Evolutionary conservation across 2,888 invertebrate genomes (phyloP), one percentile per base, ranked within the genome.

Genomic region (Oligia latruncula): DNA sequence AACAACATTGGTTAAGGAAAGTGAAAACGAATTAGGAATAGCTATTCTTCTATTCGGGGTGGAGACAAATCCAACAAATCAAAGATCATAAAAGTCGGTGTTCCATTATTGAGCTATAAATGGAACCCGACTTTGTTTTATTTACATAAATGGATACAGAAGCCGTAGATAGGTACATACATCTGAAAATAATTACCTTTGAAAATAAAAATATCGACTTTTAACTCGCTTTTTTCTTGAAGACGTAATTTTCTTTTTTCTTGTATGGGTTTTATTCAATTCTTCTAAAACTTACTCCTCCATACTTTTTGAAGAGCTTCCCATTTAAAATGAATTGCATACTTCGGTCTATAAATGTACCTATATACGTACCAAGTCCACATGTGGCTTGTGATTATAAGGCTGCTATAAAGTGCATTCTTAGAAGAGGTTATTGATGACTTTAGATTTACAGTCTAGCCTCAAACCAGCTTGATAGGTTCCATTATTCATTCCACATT

Each of bases 401-500:
- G 9, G n/a, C 29, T 49, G 55, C 29, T 55, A 9, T 17, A 62
- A 40, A 62, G 5, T 52, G 43, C 9, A 46, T 40, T 40, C 40
- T 60, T 29, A 43, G 11, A 29, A 55, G 23, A 71, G 15, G 17
- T 80, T 62, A 74, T 71, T 40, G 52, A 84, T 74, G 40, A 62
- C 43, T 74, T 84, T 80, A 70, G 29, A 76, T 76, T 29, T 49
- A 64, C 68, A 71, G 40, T 72, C 79, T 68, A 68, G 80, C 49
- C 20, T 64, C 49, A 60, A 72, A 68, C 68, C n/a, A 80, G 64
- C 80, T 73, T n/a, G 60, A 58, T 58, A 85, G 71, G 67, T 72
- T 86, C 60, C 78, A 84, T 86, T 72, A 82, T 86, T 86, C 78
- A 78, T 80, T 58, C 46, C 67, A 74, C 66, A 77, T 84, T 72